Conservation (phyloP, 2,888 invertebrate genomes). For the Lottia gigantea region DNA sequence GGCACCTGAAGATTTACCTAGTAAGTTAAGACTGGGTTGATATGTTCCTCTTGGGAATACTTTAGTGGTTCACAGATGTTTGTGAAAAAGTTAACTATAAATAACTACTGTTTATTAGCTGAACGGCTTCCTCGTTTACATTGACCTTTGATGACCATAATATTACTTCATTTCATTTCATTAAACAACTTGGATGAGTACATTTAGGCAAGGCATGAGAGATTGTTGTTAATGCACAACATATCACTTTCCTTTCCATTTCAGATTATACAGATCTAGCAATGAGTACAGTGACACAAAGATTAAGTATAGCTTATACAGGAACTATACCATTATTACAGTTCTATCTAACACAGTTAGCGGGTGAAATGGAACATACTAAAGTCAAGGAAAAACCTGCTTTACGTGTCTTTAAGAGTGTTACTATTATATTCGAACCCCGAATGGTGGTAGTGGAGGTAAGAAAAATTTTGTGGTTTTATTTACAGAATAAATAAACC, state of each 20-base stretch:
- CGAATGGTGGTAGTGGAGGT: constrained; percentile 88
- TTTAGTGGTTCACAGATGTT: no score
- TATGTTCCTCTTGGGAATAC: no score
- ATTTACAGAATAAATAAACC: no score
- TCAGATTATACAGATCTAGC: constrained; percentile 95
- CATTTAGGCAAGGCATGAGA: no score
- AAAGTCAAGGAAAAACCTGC: constrained; percentile 40
- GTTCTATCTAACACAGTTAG: constrained; percentile 68
- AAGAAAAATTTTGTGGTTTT: no score
- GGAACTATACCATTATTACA: constrained; percentile 75
- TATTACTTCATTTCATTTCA: no score
- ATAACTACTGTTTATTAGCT: no score
- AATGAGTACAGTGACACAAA: constrained; percentile 91
- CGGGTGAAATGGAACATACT: constrained; percentile 62
- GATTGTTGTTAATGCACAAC: no score
- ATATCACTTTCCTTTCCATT: constrained; percentile 41
- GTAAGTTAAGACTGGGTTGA: constrained; percentile 69
- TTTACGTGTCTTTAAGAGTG: constrained; percentile 83
- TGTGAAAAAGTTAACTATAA: no score
- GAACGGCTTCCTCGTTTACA: no score
- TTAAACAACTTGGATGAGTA: no score
- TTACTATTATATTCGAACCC: constrained; percentile 85
- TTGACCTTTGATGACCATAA: no score
- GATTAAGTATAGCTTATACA: constrained; percentile 89
- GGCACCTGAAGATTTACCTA: constrained; percentile 89